Evolutionary conservation across 2,113 vertebrate genomes (phyloP), one percentile per base, ranked within the genome.

Genomic region (Nicator chloris): DNA sequence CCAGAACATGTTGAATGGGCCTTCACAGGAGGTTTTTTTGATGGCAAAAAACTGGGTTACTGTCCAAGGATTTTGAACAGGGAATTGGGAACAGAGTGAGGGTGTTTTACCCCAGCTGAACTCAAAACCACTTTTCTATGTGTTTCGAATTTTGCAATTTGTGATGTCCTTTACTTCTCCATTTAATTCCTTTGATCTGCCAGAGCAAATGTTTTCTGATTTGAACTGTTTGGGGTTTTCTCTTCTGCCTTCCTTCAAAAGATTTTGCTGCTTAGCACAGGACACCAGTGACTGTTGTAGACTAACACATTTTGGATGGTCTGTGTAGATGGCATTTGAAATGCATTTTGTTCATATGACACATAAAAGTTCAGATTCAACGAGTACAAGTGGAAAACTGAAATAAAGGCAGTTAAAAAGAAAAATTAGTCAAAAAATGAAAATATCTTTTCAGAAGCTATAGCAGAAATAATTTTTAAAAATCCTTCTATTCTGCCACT

Each of bases 1-100:
- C 8, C 18, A 75, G 33, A 61, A 16, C 0, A 2, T 0, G 0
- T 0, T 84, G 61, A 78, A 60, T 33, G 37, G 76, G 4, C 13
- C 33, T 77, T 92, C 0, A 0, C 4, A 15, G 16, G 13, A 77
- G 12, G 8, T 8, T 66, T 51, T 33, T 26, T 40, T 50, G 17
- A 30, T 60, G 35, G 16, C 23, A n/a, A n/a, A n/a, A n/a, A n/a
- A n/a, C 23, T 39, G 21, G 33, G 7, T 81, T 70, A 30, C 18
- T 45, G 35, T 15, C 12, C 39, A 66, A 50, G 2, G 8, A 4
- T 87, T 79, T 45, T 37, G 35, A 69, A 21, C 7, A 24, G n/a
- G 45, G 11, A 70, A 31, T 17, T 11, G 1, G 30, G 19, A 63
- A n/a, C 21, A 71, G 33, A 70, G 28, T 19, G 44, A 10, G 1